phyloP scores from a whole-genome alignment of 2,888 invertebrate species.

The Drosophila demipolita region DNA sequence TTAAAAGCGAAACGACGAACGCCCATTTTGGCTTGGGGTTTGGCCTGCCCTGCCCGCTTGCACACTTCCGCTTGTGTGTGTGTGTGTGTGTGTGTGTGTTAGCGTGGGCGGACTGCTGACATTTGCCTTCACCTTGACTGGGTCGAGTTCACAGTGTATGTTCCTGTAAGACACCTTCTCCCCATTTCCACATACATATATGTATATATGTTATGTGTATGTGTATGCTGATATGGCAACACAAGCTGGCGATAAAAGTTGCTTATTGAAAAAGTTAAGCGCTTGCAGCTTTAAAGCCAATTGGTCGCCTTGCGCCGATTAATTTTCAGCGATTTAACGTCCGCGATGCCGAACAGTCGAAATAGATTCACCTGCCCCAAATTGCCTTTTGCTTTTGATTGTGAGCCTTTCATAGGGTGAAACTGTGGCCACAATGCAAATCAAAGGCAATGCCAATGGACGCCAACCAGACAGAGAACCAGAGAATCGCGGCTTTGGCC shows the following conservation, averaged over 20 bases:
- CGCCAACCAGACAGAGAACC: slow-evolving; percentile 10
- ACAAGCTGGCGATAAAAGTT: slow-evolving; percentile 60
- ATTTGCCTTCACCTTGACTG: slow-evolving; percentile 70
- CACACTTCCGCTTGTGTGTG: slow-evolving; percentile 49
- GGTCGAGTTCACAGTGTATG: slow-evolving; percentile 42
- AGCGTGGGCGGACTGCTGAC: slow-evolving; percentile 50
- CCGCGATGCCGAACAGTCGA: slow-evolving; percentile 16
- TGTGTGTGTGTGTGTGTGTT: background rate
- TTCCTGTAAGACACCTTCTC: background rate
- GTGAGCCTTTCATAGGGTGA: background rate
- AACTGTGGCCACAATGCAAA: slow-evolving; percentile 49
- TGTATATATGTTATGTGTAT: slow-evolving; percentile 13
- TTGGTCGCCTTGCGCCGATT: slow-evolving; percentile 48
- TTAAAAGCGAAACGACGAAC: slow-evolving; percentile 63
- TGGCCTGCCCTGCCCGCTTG: slow-evolving; percentile 27
- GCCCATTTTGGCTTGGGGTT: slow-evolving; percentile 24
- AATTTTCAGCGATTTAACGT: slow-evolving; percentile 53
- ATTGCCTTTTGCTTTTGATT: background rate
- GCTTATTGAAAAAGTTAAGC: slow-evolving; percentile 61
- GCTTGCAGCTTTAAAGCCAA: slow-evolving; percentile 54
- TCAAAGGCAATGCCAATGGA: slow-evolving; percentile 37
- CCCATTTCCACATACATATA: background rate
- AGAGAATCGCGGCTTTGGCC: slow-evolving; percentile 10
- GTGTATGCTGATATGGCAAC: slow-evolving; percentile 45
- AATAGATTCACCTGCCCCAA: background rate